A percentile compares a stretch with the other conserved stretches of the same genome.
Conservation (phyloP, 2,113 vertebrate species). For the Lophura nycthemera region DNA sequence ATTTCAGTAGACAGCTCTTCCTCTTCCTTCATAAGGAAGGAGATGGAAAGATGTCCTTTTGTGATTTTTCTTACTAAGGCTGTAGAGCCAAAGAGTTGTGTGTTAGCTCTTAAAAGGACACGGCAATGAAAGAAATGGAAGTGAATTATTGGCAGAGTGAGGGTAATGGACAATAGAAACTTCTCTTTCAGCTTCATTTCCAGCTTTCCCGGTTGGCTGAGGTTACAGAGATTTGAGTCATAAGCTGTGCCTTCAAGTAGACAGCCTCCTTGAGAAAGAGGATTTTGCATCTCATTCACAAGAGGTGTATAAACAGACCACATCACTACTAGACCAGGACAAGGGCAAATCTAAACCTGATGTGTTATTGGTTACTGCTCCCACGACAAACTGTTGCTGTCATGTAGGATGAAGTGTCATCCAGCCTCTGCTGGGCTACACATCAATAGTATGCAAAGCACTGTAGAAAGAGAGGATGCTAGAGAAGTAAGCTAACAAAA, state of each 20-base stretch:
- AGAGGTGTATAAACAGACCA: not conserved
- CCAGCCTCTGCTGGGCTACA: not conserved
- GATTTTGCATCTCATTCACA: not conserved
- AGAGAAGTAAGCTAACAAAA: not conserved
- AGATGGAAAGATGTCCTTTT: not conserved
- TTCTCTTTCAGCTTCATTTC: not conserved
- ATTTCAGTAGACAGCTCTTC: not conserved
- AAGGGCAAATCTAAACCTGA: not conserved
- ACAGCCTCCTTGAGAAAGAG: not conserved
- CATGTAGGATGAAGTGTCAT: not conserved
- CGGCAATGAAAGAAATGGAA: not conserved
- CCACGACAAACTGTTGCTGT: rapidly evolving
- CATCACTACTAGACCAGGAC: not conserved
- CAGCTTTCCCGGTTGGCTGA: not conserved
- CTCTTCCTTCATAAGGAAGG: rapidly evolving
- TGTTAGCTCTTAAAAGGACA: not conserved
- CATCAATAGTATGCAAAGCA: not conserved
- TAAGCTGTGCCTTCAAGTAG: not conserved
- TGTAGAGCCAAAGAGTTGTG: not conserved
- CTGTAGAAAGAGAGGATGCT: not conserved
- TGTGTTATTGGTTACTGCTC: not conserved
- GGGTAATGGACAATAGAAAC: not conserved
- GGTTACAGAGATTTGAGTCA: not conserved
- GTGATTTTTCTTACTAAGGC: not conserved
- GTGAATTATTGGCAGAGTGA: not conserved